Percentiles rank a stretch among this genome's conserved stretches.
phyloP scores from a whole-genome alignment of 1,140 invertebrate species.

The Drosophila pachea region DNA sequence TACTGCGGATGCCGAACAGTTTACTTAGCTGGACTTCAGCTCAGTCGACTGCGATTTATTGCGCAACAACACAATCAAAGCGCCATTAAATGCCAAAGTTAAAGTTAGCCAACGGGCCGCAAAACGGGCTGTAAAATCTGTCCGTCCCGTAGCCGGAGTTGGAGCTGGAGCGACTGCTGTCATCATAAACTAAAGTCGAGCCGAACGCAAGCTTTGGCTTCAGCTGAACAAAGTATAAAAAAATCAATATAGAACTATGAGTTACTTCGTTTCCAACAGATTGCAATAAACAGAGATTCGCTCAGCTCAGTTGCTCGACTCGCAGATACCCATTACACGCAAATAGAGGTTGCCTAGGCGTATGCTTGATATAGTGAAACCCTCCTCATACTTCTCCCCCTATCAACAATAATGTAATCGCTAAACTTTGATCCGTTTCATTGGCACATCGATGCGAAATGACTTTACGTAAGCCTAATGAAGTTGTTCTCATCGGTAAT shows the following conservation, averaged over 20 bases:
- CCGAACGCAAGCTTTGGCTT: neutral
- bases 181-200: neutral
- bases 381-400: too few species aligned
- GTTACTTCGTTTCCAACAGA: neutral
- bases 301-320: neutral
- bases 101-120: slow-evolving; percentile 4
- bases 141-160: too few species aligned
- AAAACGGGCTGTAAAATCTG: neutral
- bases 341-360: too few species aligned
- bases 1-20: neutral
- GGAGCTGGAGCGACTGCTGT: too few species aligned
- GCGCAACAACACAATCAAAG: slow-evolving; percentile 6
- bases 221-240: neutral
- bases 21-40: slow-evolving; percentile 18
- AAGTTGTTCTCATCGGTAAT: too few species aligned
- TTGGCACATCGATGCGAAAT: too few species aligned
- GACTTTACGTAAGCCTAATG: too few species aligned
- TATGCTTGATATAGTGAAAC: too few species aligned
- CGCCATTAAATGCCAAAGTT: slow-evolving; percentile 32
- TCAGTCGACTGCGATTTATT: slow-evolving; percentile 46
- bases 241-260: slow-evolving; percentile 16
- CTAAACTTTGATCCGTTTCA: too few species aligned
- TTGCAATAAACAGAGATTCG: neutral
- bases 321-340: neutral
- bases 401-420: too few species aligned